Base-by-base conservation (phyloP, 2,888 invertebrate genomes). In the Galeruca laticollis region DNA sequence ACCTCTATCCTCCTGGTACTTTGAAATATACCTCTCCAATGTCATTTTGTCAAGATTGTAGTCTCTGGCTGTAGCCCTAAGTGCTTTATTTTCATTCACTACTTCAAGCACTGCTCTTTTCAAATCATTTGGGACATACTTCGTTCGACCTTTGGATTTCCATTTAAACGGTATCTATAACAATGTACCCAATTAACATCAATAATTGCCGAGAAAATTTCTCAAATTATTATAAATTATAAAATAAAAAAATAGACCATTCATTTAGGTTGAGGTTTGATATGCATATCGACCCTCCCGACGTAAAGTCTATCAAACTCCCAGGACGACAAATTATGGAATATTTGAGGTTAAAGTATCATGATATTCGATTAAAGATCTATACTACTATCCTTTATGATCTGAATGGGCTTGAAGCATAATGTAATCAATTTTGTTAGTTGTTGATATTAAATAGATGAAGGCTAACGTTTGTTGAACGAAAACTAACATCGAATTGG, bases 1-100 rank as follows among this genome's bases (percentile, higher is more conserved):
- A n/a, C n/a, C n/a, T n/a, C n/a, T n/a, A n/a, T n/a, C 52, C 31
- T 68, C 37, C 40, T 40, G 15, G 54, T 68, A 68, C 54, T 68
- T 52, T 52, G 37, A 6, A 37, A 37, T 6, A 37, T 37, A 37
- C 11, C 37, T 37, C 15, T 31, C 18, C 33, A 64, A 20, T 37
- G 64, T 31, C 64, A 64, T 64, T 35, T 64, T 62, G 62, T 62
- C 62, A 26, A 49, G 8, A 37, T 37, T n/a, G n/a, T n/a, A n/a
- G n/a, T n/a, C n/a, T n/a, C n/a, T 9, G 37, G 37, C 37, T 11
- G 10, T 37, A 37, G 37, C 11, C 37, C 37, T 37, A 10, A 9
- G 37, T 11, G 37, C 37, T 37, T 37, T 37, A 9, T 37, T 9
- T n/a, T n/a, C n/a, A n/a, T n/a, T n/a, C n/a, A n/a, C n/a, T n/a